Evolutionary conservation across 1,140 invertebrate species (phyloP).

Genomic region (Charaxes varanes): DNA sequence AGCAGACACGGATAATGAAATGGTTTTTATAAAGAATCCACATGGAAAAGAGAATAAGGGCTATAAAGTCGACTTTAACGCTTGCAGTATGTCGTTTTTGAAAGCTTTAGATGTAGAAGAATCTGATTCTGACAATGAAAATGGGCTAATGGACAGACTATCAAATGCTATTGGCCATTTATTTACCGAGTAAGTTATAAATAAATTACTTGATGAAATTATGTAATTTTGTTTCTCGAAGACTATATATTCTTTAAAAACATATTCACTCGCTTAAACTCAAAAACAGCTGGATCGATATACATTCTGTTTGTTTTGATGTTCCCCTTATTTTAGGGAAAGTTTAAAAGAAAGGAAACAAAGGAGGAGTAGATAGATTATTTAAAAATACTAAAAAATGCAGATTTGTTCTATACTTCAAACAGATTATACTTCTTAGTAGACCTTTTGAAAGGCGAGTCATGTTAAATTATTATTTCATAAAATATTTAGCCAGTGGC

Average conservation of each 20-base stretch:
- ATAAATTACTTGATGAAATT: neutral
- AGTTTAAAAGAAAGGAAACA: too few relatives aligned
- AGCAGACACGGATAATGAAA: constrained; percentile 75
- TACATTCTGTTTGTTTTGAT: too few relatives aligned
- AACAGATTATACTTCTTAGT: too few relatives aligned
- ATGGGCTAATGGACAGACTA: constrained; percentile 80
- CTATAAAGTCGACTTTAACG: constrained; percentile 39
- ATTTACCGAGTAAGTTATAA: constrained; percentile 72
- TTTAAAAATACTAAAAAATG: constrained; percentile 7
- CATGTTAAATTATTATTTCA: too few relatives aligned
- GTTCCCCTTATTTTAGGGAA: too few relatives aligned
- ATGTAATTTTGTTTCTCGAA: constrained; percentile 2
- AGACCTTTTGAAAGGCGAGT: too few relatives aligned
- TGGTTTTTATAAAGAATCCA: constrained; percentile 75
- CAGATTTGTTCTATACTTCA: too few relatives aligned
- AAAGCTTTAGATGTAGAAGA: constrained; percentile 81
- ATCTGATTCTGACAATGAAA: constrained; percentile 88
- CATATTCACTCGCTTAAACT: too few relatives aligned
- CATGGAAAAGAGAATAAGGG: constrained; percentile 54
- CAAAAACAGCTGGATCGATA: too few relatives aligned
- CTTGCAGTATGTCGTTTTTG: constrained; percentile 57
- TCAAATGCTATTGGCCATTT: constrained; percentile 83
- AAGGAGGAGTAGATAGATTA: too few relatives aligned
- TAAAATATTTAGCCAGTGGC: too few relatives aligned
- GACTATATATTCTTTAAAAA: too few relatives aligned